phyloP scores from a whole-genome alignment of 1,140 invertebrate genomes.

The Diorhabda sublineata region DNA sequence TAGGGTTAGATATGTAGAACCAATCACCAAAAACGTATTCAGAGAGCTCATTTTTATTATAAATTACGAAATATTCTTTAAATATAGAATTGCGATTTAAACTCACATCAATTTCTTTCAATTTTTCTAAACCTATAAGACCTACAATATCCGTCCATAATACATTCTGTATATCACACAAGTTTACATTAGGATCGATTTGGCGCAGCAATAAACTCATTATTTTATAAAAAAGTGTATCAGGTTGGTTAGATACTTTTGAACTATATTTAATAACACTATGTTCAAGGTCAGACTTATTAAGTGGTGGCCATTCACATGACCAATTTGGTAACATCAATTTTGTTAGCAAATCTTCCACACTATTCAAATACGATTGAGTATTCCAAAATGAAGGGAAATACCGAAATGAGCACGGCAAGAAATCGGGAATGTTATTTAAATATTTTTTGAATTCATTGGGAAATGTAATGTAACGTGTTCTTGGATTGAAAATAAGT shows the following conservation, averaged over 20 bases:
- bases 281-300: slow-evolving; percentile 29
- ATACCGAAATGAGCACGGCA: slow-evolving; percentile 53
- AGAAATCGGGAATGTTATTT: slow-evolving; percentile 34
- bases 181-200: slow-evolving; percentile 23
- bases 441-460: slow-evolving; percentile 52
- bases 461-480: slow-evolving; percentile 51
- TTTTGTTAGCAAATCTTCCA: slow-evolving; percentile 27
- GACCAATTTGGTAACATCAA: slow-evolving; percentile 37
- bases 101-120: slow-evolving; percentile 32
- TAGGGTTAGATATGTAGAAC: slow-evolving; percentile 41
- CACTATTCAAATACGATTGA: slow-evolving; percentile 24
- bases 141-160: slow-evolving; percentile 40
- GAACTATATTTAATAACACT: slow-evolving; percentile 34
- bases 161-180: slow-evolving; percentile 27
- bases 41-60: slow-evolving; percentile 29
- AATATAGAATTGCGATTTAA: slow-evolving; percentile 31
- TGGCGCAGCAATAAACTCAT: slow-evolving; percentile 29
- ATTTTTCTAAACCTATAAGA: slow-evolving; percentile 33
- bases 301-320: slow-evolving; percentile 36
- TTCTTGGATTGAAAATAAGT: slow-evolving; percentile 54
- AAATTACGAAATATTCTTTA: slow-evolving; percentile 39
- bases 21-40: slow-evolving; percentile 33
- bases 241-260: slow-evolving; percentile 28
- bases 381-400: slow-evolving; percentile 54
- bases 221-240: slow-evolving; percentile 30